phyloP scores from a whole-genome alignment of 2,888 invertebrate genomes.

The Xanthostigma xanthostigma region DNA sequence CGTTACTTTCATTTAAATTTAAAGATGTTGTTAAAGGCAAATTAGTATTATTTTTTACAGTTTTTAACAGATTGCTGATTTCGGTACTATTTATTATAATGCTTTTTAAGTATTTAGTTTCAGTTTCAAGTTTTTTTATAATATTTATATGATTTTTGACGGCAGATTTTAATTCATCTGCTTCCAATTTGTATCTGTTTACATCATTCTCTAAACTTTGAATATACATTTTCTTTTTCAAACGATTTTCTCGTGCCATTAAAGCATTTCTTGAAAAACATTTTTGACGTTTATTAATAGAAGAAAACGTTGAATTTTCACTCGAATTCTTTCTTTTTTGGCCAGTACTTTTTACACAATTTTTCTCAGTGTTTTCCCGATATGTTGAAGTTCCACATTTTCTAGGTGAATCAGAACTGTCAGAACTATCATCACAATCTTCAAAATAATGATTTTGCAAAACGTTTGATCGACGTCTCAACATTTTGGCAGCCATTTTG shows the following conservation, averaged over 20 bases:
- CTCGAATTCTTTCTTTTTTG: too few relatives aligned
- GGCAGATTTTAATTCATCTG: conserved; percentile 30
- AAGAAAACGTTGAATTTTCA: too few relatives aligned
- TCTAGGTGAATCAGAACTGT: too few relatives aligned
- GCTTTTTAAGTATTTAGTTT: conserved; percentile 37
- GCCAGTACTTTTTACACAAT: too few relatives aligned
- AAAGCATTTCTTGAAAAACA: conserved; percentile 40
- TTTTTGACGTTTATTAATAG: conserved; percentile 22
- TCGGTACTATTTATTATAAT: conserved; percentile 37
- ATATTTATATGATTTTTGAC: conserved; percentile 32
- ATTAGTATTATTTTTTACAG: conserved; percentile 27
- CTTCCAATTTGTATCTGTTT: conserved; percentile 27
- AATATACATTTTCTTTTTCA: conserved; percentile 42
- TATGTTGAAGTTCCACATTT: too few relatives aligned
- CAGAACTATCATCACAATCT: too few relatives aligned
- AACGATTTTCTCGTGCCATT: conserved; percentile 44
- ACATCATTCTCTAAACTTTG: conserved; percentile 37
- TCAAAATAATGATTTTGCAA: too few relatives aligned
- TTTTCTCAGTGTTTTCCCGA: too few relatives aligned
- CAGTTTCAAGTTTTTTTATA: conserved; percentile 32
- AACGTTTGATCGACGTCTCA: too few relatives aligned
- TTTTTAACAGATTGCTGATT: conserved; percentile 33
- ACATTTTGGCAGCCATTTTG: too few relatives aligned
- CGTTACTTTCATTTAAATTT: conserved; percentile 4
- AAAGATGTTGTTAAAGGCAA: conserved; percentile 23